Evolutionary conservation across 2,113 vertebrate genomes (phyloP), one percentile per base, ranked within the genome.

Genomic region (Ondatra zibethicus): DNA sequence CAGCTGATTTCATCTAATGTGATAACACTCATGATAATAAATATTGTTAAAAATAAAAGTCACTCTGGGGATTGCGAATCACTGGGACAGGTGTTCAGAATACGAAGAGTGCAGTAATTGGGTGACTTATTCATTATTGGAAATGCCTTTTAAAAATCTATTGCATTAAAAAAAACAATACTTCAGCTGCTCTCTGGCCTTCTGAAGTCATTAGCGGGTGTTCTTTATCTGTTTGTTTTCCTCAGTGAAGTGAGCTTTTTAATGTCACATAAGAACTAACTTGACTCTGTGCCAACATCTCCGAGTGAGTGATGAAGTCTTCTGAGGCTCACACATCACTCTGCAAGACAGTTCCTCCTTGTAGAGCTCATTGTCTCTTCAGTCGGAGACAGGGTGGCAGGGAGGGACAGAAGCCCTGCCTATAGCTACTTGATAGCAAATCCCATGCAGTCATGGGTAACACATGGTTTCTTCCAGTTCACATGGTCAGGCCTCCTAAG

Each of bases 91-190:
- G 98, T 98, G 98, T 97, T 98, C 93, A 19, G 85, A 96, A 94
- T 93, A 91, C 93, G 85, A 63, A 78, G 95, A 93, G 93, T 23
- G 77, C 50, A 82, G 92, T 98, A 98, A 98, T 92, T 98, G 98
- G 97, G 97, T 98, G 97, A 98, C 95, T 98, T 98, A 98, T 97
- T 98, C 97, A 98, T 98, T 98, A 97, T 98, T 94, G 95, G 78
- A 97, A 98, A 98, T 96, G 97, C 95, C 94, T 70, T 97, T 98
- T 97, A 80, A 98, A 98, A 98, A 98, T 97, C 98, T 97, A 98
- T 98, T 98, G 96, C 85, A 63, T 70, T 89, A 91, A 81, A 96
- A 97, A 96, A 97, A 97, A 98, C 94, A 98, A 98, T 97, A 95
- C 96, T 97, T 97, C 96, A 92, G 55, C 95, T 92, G 45, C 92